Evolutionary conservation across 2,888 invertebrate species (phyloP).

Genomic region (Osedax frankpressi): DNA sequence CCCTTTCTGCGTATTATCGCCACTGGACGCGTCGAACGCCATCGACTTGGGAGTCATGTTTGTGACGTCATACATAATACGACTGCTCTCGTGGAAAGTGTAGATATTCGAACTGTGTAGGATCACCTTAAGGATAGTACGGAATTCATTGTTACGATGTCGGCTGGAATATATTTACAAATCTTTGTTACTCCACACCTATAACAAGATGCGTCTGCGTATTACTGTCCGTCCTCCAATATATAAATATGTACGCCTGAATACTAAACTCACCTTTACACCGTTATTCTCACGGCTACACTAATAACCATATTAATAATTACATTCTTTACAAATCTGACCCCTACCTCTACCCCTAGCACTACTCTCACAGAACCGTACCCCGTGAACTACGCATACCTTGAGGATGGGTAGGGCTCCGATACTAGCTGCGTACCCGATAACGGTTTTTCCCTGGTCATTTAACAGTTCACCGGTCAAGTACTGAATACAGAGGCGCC

Average conservation of each 20-base stretch:
- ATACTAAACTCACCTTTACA: too few relatives aligned
- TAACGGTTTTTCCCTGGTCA: slow-evolving; percentile 31
- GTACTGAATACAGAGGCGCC: slow-evolving; percentile 30
- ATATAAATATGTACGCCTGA: too few relatives aligned
- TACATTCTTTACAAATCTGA: too few relatives aligned
- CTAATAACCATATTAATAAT: too few relatives aligned
- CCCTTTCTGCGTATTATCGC: not conserved
- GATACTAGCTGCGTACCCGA: slow-evolving; percentile 32
- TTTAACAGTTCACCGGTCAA: slow-evolving; percentile 33
- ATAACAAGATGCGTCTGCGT: too few relatives aligned
- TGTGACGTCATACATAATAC: slow-evolving; percentile 34
- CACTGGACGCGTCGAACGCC: not conserved
- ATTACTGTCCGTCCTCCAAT: too few relatives aligned
- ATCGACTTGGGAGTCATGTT: slow-evolving; percentile 26
- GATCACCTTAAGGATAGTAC: slow-evolving; percentile 32
- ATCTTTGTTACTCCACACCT: too few relatives aligned
- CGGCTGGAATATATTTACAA: too few relatives aligned
- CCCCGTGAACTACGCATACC: too few relatives aligned
- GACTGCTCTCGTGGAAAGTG: slow-evolving; percentile 25
- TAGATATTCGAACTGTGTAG: slow-evolving; percentile 34
- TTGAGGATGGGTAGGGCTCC: slow-evolving; percentile 33
- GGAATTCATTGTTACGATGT: slow-evolving; percentile 31
- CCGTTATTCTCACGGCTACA: too few relatives aligned
- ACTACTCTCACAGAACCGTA: too few relatives aligned
- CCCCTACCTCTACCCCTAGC: too few relatives aligned